Evolutionary conservation across 1,140 invertebrate genomes (phyloP).

Genomic region (Penaeus chinensis): DNA sequence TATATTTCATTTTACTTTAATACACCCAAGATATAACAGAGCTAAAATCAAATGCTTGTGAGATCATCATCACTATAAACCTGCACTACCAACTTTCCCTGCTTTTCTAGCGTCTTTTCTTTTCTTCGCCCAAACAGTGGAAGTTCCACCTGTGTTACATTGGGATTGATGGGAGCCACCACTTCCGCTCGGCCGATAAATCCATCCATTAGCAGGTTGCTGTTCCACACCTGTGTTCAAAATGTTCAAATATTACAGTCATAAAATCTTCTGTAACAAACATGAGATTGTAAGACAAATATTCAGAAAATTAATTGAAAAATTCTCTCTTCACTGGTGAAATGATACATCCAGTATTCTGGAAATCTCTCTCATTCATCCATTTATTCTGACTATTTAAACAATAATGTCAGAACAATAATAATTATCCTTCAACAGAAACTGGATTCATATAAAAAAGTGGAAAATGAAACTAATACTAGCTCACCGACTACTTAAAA

Average conservation of each 20-base stretch:
- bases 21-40: neutral
- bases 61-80: constrained; percentile 64
- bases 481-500: no score
- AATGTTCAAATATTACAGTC: constrained; percentile 28
- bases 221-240: constrained; percentile 68
- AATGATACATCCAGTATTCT: neutral
- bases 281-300: neutral
- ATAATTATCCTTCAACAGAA: neutral
- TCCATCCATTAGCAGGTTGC: constrained; percentile 69
- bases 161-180: constrained; percentile 51
- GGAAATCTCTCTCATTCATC: neutral
- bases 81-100: constrained; percentile 57
- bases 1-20: neutral
- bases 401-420: no score
- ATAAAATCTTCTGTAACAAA: constrained; percentile 1
- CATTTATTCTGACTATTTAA: neutral
- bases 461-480: no score
- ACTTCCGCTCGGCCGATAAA: constrained; percentile 69
- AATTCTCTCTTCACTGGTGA: no score
- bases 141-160: constrained; percentile 55
- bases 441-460: neutral
- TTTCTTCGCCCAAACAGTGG: constrained; percentile 58
- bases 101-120: constrained; percentile 59
- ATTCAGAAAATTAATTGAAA: neutral
- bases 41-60: constrained; percentile 49